Base-by-base conservation (phyloP, 2,113 vertebrate species). In the Dromiciops gliroides region DNA sequence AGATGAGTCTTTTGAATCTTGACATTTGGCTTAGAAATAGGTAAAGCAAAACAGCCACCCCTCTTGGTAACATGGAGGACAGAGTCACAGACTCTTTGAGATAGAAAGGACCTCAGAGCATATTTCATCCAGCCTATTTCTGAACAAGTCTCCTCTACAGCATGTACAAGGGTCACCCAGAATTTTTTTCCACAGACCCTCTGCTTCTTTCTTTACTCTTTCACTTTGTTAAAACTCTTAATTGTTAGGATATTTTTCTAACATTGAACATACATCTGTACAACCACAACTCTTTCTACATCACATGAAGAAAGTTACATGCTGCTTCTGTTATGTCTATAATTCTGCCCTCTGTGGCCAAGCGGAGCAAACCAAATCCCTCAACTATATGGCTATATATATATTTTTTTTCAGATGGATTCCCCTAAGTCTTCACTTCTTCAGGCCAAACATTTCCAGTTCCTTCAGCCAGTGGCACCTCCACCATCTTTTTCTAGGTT, bases 1-100 rank as follows among this genome's bases (percentile, higher is more conserved):
- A 91, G 44, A 37, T 50, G 26, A 51, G 16, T 8, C 75, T 94
- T 93, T 51, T 53, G 94, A 11, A 60, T 90, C 90, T 60, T 89
- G 28, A 16, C 48, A 23, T 50, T 83, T 94, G 75, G 9, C 94
- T 91, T 26, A 92, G 75, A 95, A 50, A 93, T 93, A 51, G 26
- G 37, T 3, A 83, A 49, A 88, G 47, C 31, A 26, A 51, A 44
- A 19, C 0, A 22, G 60, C 50, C 89, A 3, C 48, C 6, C 51
- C n/a, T 16, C 6, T 3, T 37, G 53, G 37, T 83, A 22, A 8
- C 67, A 75, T 83, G 16, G n/a, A 44, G n/a, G 16, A 83, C 19
- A 44, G 67, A 44, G 22, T 83, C n/a, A 44, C 19, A 44, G 67
- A 83, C 6, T 83, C 14, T 83, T 6, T 44, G n/a, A 83, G n/a